These are phyloP conservation scores for Aphelocoma californica DNA, from an alignment of 2,797 vertebrate genomes.

Conservation along the genomic window DNA sequence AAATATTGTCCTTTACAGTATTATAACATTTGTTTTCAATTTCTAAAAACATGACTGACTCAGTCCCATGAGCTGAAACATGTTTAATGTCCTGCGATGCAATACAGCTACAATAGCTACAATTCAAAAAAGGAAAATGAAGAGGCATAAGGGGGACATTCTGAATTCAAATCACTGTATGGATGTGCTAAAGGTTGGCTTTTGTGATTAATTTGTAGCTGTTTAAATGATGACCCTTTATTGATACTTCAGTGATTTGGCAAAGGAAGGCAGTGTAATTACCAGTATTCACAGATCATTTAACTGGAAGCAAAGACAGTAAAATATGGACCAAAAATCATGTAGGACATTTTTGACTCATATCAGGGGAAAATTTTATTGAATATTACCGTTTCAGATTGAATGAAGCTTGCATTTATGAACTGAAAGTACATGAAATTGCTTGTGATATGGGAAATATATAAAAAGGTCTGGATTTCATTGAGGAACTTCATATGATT, in stretches of 20 bases:
- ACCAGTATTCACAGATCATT: slow-evolving; percentile 67
- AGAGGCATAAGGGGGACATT: slow-evolving; percentile 77
- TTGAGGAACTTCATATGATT: not conserved
- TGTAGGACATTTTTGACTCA: slow-evolving; percentile 33
- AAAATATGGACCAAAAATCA: slow-evolving; percentile 61
- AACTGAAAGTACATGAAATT: slow-evolving; percentile 40
- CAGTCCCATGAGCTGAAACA: slow-evolving; percentile 75
- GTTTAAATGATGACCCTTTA: slow-evolving; percentile 59
- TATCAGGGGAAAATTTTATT: slow-evolving; percentile 50
- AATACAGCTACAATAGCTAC: slow-evolving; percentile 70
- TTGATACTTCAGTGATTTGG: slow-evolving; percentile 61
- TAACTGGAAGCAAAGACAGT: slow-evolving; percentile 72
- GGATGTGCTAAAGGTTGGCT: slow-evolving; percentile 75
- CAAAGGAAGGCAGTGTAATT: slow-evolving; percentile 62
- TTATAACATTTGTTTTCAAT: slow-evolving; percentile 86
- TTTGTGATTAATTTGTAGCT: slow-evolving; percentile 74
- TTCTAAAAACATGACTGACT: slow-evolving; percentile 77
- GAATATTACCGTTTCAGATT: slow-evolving; percentile 50
- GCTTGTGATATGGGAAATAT: not conserved
- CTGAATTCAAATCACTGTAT: slow-evolving; percentile 76
- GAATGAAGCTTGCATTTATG: slow-evolving; percentile 52
- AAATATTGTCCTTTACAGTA: slow-evolving; percentile 71
- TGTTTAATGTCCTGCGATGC: slow-evolving; percentile 83
- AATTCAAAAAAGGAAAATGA: slow-evolving; percentile 78
- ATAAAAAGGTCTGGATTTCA: slow-evolving; percentile 33